A percentile compares a stretch with the other conserved stretches of the same genome.
These are phyloP conservation scores for Pseudorhiza aurosa DNA, from an alignment of 30 jellyfish, hydroid and myxozoan species.

Conservation along the genomic window DNA sequence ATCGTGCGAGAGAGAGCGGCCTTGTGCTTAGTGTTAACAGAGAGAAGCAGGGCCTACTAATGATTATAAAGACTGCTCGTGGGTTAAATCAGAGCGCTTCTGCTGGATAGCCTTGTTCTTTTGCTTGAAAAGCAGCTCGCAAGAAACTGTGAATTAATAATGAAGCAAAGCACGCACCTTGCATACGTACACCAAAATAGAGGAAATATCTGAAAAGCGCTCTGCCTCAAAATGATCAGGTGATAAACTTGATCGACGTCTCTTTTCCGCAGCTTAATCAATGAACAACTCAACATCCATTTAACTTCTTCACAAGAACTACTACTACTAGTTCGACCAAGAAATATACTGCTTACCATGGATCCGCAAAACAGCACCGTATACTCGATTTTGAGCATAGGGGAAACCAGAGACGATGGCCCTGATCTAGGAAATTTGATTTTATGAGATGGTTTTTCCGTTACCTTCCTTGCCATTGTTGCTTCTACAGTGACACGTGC, in stretches of 20 bases:
- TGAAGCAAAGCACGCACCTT: neutral
- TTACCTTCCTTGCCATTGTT: too few species aligned
- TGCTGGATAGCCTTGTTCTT: constrained; percentile 36
- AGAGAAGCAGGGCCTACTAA: constrained; percentile 14
- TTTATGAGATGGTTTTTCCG: too few species aligned
- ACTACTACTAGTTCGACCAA: too few species aligned
- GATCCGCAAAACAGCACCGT: too few species aligned
- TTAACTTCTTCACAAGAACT: too few species aligned
- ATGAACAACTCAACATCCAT: too few species aligned
- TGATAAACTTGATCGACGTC: neutral
- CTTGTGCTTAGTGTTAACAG: constrained; percentile 26
- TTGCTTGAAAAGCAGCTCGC: constrained; percentile 5
- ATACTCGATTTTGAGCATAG: too few species aligned
- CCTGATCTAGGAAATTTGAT: too few species aligned
- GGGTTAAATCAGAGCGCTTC: constrained; percentile 15
- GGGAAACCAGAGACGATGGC: too few species aligned
- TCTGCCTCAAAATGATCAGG: neutral
- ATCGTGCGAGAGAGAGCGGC: constrained; percentile 43
- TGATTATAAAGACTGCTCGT: neutral
- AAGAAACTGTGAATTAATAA: neutral
- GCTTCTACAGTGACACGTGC: too few species aligned
- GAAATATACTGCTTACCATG: too few species aligned
- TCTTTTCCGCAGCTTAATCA: too few species aligned
- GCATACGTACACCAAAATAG: neutral
- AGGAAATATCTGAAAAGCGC: neutral